phyloP scores from a whole-genome alignment of 2,888 invertebrate species.

The Helicoverpa assulta region DNA sequence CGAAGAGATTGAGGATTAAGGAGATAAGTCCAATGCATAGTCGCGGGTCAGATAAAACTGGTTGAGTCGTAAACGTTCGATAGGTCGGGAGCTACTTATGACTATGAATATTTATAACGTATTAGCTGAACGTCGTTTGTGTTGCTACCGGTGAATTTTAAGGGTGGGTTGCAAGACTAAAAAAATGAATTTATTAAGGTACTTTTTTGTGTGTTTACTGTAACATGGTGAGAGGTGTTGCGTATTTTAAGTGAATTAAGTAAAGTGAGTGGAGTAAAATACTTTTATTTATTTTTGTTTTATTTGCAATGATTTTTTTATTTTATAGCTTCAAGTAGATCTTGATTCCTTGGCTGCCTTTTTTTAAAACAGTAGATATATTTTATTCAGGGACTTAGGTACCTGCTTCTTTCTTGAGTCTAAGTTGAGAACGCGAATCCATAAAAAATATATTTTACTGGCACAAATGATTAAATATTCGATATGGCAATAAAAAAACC shows the following conservation, averaged over 20 bases:
- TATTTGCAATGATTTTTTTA: not conserved
- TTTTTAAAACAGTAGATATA: not conserved
- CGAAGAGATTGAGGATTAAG: slow-evolving; percentile 26
- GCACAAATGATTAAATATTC: no score
- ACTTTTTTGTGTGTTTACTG: slow-evolving; percentile 12
- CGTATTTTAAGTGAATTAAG: not conserved
- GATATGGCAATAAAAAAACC: no score
- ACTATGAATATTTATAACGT: slow-evolving; percentile 89
- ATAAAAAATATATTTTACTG: no score
- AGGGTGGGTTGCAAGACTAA: slow-evolving; percentile 65
- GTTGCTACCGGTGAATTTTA: slow-evolving; percentile 78
- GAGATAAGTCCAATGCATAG: slow-evolving; percentile 44
- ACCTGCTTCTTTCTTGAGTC: no score
- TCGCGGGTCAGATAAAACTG: slow-evolving; percentile 66
- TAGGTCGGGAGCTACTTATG: slow-evolving; percentile 86
- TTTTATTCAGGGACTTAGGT: no score
- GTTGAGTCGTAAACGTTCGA: slow-evolving; percentile 81
- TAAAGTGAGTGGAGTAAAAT: not conserved
- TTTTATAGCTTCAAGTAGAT: not conserved
- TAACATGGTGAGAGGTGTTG: not conserved
- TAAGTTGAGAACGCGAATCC: no score
- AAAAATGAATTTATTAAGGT: slow-evolving; percentile 23
- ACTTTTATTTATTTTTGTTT: not conserved
- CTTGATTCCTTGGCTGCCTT: not conserved
- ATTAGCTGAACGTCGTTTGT: slow-evolving; percentile 83